A percentile compares a stretch with the other conserved stretches of the same genome.
Conservation (phyloP, 1,140 invertebrate genomes). For the Acromyrmex heyeri region DNA sequence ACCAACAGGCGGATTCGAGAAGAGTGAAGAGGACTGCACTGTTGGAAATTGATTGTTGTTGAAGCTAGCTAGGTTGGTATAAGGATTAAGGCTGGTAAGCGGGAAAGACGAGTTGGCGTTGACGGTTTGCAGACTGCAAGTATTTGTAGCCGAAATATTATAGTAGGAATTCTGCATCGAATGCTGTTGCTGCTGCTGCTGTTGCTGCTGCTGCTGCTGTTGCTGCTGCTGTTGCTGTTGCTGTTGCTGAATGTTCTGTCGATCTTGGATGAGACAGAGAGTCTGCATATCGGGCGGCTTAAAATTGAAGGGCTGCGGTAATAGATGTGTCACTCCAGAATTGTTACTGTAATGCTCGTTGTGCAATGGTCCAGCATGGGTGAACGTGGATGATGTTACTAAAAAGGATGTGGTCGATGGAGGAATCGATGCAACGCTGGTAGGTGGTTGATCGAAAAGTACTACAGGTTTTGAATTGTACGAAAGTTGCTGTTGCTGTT, state of each 20-base stretch:
- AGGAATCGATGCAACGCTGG: constrained; percentile 53
- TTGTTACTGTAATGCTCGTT: constrained; percentile 76
- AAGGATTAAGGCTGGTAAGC: constrained; percentile 70
- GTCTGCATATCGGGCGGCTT: constrained; percentile 79
- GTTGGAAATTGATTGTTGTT: constrained; percentile 69
- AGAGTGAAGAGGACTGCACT: constrained; percentile 65
- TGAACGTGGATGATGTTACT: constrained; percentile 75
- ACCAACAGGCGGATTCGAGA: constrained; percentile 71
- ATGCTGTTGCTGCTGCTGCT: constrained; percentile 68
- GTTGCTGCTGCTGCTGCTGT: background rate
- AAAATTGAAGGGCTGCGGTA: constrained; percentile 78
- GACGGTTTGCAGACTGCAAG: constrained; percentile 74
- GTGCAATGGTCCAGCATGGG: constrained; percentile 69
- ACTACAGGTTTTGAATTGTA: constrained; percentile 78
- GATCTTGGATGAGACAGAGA: constrained; percentile 77
- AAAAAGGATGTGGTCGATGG: constrained; percentile 75
- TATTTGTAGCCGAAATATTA: constrained; percentile 73
- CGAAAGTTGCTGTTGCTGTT: constrained; percentile 70
- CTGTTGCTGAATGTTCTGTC: constrained; percentile 69
- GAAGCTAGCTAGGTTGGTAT: constrained; percentile 60
- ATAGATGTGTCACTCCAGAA: constrained; percentile 71
- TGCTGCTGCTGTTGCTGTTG: constrained; percentile 44
- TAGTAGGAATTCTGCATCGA: constrained; percentile 74
- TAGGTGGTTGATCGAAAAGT: constrained; percentile 76
- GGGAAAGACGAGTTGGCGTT: constrained; percentile 74